Evolutionary conservation across 2,888 invertebrate species (phyloP).

Genomic region (Prosapia bicincta): DNA sequence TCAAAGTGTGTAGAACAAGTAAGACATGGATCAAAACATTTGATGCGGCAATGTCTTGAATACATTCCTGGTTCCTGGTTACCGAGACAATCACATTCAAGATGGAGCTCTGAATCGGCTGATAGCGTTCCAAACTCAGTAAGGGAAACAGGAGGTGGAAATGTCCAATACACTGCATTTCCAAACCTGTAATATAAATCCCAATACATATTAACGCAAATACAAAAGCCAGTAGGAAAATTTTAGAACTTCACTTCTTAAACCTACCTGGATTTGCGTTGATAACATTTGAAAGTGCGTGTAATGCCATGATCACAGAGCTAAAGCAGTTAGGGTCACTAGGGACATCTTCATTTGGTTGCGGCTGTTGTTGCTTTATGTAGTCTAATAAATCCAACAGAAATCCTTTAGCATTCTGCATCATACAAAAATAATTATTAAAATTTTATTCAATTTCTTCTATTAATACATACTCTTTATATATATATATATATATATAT

Average conservation of each 20-base stretch:
- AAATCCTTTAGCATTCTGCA: slow-evolving; percentile 86
- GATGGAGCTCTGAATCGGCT: slow-evolving; percentile 67
- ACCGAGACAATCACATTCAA: slow-evolving; percentile 74
- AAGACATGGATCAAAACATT: slow-evolving; percentile 76
- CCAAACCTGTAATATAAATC: slow-evolving; percentile 58
- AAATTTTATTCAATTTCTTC: too few species aligned
- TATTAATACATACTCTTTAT: too few species aligned
- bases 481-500: too few species aligned
- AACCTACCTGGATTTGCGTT: slow-evolving; percentile 72
- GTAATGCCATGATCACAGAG: slow-evolving; percentile 75
- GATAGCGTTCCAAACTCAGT: slow-evolving; percentile 53
- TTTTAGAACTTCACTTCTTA: too few species aligned
- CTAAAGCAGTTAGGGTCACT: slow-evolving; percentile 24
- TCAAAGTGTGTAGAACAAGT: slow-evolving; percentile 63
- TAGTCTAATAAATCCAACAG: slow-evolving; percentile 85
- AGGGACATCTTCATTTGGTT: slow-evolving; percentile 31
- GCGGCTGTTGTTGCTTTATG: slow-evolving; percentile 48
- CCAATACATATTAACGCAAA: slow-evolving; percentile 1
- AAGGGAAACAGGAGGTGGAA: slow-evolving; percentile 87
- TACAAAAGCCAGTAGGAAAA: background rate
- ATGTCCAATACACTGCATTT: slow-evolving; percentile 95
- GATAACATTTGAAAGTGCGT: slow-evolving; percentile 87
- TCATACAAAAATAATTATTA: slow-evolving; percentile 35
- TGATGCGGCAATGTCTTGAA: slow-evolving; percentile 89
- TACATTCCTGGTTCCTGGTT: slow-evolving; percentile 90